phyloP scores from a whole-genome alignment of 2,113 vertebrate genomes.

The Petaurus breviceps region DNA sequence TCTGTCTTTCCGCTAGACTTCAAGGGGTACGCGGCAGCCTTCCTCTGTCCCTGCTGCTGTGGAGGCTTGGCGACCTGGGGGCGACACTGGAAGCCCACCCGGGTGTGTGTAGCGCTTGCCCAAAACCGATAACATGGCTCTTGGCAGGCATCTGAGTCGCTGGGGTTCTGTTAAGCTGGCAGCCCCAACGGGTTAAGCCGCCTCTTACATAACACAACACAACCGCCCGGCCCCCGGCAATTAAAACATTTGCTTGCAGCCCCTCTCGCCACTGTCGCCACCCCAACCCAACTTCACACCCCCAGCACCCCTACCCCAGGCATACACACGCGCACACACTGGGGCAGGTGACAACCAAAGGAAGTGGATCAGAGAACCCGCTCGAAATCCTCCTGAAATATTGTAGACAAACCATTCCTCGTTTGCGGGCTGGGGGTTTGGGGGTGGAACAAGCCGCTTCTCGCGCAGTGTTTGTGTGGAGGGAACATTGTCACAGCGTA shows the following conservation, averaged over 20 bases:
- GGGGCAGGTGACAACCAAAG: background rate
- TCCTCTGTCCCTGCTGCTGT: background rate
- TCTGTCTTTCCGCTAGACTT: no score
- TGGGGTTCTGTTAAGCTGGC: background rate
- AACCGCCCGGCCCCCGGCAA: conserved; percentile 58
- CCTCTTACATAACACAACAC: conserved; percentile 72
- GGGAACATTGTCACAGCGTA: conserved; percentile 8
- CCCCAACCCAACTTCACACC: background rate
- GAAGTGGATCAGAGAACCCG: background rate
- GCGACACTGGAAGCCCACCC: background rate
- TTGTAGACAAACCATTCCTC: background rate
- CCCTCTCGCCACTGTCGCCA: conserved; percentile 20
- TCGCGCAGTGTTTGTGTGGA: conserved; percentile 9
- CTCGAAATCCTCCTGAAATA: background rate
- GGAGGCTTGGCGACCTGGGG: background rate
- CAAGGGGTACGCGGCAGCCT: no score
- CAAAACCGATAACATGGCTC: background rate
- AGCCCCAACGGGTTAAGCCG: conserved; percentile 59
- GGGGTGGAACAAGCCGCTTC: background rate
- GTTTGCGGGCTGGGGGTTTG: background rate
- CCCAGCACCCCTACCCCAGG: background rate
- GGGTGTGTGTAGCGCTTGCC: background rate
- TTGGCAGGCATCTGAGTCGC: background rate
- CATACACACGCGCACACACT: background rate
- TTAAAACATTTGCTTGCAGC: conserved; percentile 70